Evolutionary conservation across 1,140 invertebrate genomes (phyloP).

Genomic region (Lasioglossum baleicum): DNA sequence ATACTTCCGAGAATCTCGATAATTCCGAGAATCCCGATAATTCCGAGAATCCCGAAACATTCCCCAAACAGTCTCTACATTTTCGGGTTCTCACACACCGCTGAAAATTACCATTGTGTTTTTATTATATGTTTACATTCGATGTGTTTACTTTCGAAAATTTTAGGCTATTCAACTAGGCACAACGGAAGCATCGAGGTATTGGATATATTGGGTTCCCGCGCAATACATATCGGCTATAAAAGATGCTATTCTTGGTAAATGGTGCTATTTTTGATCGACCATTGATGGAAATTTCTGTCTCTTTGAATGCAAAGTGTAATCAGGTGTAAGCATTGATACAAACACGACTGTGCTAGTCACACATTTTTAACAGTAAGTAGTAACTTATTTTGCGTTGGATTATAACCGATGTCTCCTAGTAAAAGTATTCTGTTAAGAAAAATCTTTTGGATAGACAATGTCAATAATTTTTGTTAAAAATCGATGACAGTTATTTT

Average conservation of each 20-base stretch:
- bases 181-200: constrained; percentile 92
- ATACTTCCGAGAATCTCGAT: too few relatives aligned
- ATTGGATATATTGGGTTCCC: constrained; percentile 98
- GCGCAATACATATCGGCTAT: constrained; percentile 95
- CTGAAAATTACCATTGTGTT: not conserved
- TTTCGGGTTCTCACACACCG: too few relatives aligned
- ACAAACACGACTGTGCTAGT: constrained; percentile 76
- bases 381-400: constrained; percentile 73
- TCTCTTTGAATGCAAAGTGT: constrained; percentile 64
- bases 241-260: constrained; percentile 93
- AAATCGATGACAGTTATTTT: constrained; percentile 10
- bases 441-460: constrained; percentile 41
- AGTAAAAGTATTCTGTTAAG: constrained; percentile 52
- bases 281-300: constrained; percentile 49
- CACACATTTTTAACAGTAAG: constrained; percentile 74
- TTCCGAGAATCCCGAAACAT: too few relatives aligned
- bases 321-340: constrained; percentile 69
- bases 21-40: too few relatives aligned
- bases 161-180: constrained; percentile 90
- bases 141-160: constrained; percentile 8
- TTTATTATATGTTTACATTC: constrained; percentile 13
- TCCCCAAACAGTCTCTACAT: too few relatives aligned
- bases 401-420: constrained; percentile 61
- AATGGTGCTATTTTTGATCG: constrained; percentile 90
- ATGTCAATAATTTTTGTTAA: constrained; percentile 42